Base-by-base conservation (phyloP, 1,140 invertebrate species). In the Thaumetopoea pityocampa region DNA sequence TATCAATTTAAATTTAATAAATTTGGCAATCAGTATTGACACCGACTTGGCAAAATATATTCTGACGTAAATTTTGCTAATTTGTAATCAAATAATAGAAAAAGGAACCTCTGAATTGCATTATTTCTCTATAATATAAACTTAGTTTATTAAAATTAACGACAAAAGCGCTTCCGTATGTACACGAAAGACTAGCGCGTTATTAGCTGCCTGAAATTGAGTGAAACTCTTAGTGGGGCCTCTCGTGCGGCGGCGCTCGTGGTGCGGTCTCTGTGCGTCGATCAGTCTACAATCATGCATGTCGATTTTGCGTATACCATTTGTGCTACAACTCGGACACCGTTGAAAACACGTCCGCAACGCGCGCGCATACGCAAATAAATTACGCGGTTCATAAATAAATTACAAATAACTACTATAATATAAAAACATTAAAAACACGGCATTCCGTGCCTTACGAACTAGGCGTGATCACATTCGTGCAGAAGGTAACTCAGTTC, bases 241-340 rank as follows among this genome's bases (percentile, higher is more conserved):
- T 19, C 18, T 6, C 26, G 26, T 11, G 10, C 26, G 10, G 26
- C n/a, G n/a, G 28, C 34, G 11, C 23, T 14, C 14, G 37, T 33
- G 32, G 49, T 30, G 37, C 42, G 27, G 11, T 26, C 33, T 32
- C 43, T 35, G 35, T 43, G 28, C 30, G 36, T 49, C 49, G 41
- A 10, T 35, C 67, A 77, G 73, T 63, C 70, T 83, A 73, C 66
- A 46, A 64, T 68, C 63, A 40, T 48, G 47, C 61, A 76, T 76
- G 77, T 79, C 79, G 79, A 81, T 67, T 81, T 84, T 84, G 80
- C 55, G 55, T 67, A 30, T 53, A 51, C 40, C 33, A 63, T 83
- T 84, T 84, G 80, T 84, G 77, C 80, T 69, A 84, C 79, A 84
- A 84, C 77, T 81, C 71, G 52, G 58, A 81, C 77, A 78, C 67